Evolutionary conservation across 2,113 vertebrate genomes (phyloP), one percentile per base, ranked within the genome.

Genomic region (Ochotona princeps): DNA sequence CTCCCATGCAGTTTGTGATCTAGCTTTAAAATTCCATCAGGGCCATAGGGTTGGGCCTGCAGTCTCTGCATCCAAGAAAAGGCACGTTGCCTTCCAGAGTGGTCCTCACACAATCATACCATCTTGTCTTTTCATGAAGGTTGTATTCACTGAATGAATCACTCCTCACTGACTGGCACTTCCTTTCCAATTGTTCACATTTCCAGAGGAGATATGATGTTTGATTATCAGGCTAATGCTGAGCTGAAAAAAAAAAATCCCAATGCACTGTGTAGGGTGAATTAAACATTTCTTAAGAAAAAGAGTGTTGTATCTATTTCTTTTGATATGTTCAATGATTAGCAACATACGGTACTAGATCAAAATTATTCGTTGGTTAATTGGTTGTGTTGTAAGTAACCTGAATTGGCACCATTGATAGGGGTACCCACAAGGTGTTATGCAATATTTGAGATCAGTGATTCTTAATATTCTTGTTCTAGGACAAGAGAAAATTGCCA

Each of bases 1-100:
- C 85, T 97, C 88, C 93, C 20, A 28, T 47, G 63, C n/a, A 76
- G 82, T 23, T 15, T 67, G 78, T 61, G 32, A 88, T 89, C 44
- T 47, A 38, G 38, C 66, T 74, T 96, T 85, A 67, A 67, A 89
- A 94, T 81, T 49, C 35, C 12, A 47, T 78, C 49, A 30, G 17
- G 66, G 83, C 63, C 13, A 1, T 3, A 2, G 6, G 14, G 44
- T 54, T 32, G 25, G 72, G 30, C 47, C 86, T 88, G 17, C 9
- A 54, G 54, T 49, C 12, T 32, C 76, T 38, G 38, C 47, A 76
- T 63, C 28, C 32, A 49, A 51, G 44, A 57, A 32, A 23, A 21
- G 25, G 18, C 1, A 0, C 26, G 61, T 8, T 73, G 26, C 8
- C 15, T 70, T 66, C 73, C 17, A 25, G 28, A 49, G n/a, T 11